phyloP scores from a whole-genome alignment of 2,888 invertebrate genomes.

The Lycia hirtaria region DNA sequence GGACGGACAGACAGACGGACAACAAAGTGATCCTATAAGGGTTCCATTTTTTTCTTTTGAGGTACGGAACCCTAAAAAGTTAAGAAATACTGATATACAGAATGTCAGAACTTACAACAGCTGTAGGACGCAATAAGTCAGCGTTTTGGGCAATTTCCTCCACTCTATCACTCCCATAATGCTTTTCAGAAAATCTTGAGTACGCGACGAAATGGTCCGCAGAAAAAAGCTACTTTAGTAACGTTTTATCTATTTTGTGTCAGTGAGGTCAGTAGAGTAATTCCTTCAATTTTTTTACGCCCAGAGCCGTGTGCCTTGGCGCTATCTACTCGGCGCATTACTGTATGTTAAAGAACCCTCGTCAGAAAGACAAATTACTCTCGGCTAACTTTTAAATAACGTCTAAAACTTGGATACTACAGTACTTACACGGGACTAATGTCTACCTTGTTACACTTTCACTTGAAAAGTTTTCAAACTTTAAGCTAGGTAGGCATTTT shows the following conservation, averaged over 20 bases:
- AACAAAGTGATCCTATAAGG: too few species aligned
- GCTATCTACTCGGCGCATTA: slow-evolving; percentile 10
- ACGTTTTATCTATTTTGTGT: not conserved
- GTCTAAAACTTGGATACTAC: slow-evolving; percentile 14
- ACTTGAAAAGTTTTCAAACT: not conserved
- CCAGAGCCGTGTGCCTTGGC: not conserved
- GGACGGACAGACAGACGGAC: too few species aligned
- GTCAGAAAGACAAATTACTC: slow-evolving; percentile 26
- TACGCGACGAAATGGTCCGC: too few species aligned
- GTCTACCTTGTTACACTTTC: not conserved
- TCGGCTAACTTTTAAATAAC: slow-evolving; percentile 22
- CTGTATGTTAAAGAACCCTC: slow-evolving; percentile 23
- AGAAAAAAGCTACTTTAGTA: not conserved
- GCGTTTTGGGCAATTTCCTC: not conserved
- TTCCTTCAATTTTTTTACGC: slow-evolving; percentile 2
- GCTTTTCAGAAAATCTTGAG: not conserved
- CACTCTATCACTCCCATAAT: not conserved
- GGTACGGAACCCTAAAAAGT: too few species aligned
- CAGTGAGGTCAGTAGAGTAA: not conserved
- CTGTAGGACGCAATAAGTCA: not conserved
- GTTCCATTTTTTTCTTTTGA: too few species aligned
- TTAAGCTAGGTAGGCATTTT: not conserved
- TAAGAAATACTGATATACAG: too few species aligned
- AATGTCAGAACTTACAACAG: too few species aligned
- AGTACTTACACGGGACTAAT: slow-evolving; percentile 8